Conservation (phyloP, 2,888 invertebrate genomes). For the Eristalis intricaria region DNA sequence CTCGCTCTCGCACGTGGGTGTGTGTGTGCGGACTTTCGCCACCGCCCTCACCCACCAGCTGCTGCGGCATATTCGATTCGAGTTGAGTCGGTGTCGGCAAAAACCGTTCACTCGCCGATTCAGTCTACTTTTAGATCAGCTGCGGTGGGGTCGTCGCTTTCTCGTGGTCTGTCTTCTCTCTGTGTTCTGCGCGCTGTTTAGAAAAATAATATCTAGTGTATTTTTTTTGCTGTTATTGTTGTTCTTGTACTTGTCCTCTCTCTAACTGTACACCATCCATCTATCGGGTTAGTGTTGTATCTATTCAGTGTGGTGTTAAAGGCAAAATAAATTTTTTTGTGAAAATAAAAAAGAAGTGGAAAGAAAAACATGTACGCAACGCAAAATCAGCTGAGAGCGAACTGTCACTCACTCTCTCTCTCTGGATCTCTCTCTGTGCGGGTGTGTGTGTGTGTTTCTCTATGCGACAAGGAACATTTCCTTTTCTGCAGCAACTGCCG, state of each 20-base stretch:
- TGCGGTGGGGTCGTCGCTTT: constrained; percentile 75
- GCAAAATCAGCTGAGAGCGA: constrained; percentile 60
- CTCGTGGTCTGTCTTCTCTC: background rate
- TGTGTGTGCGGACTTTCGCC: constrained; percentile 32
- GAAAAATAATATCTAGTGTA: constrained; percentile 12
- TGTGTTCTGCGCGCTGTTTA: constrained; percentile 59
- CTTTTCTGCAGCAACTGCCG: constrained; percentile 43
- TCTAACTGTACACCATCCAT: constrained; percentile 59
- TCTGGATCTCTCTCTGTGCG: background rate
- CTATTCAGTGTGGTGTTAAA: constrained; percentile 13
- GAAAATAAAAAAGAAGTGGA: background rate
- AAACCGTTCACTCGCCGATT: constrained; percentile 60
- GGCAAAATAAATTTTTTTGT: background rate
- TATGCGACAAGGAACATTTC: constrained; percentile 14
- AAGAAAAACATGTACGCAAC: constrained; percentile 10
- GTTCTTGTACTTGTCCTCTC: background rate
- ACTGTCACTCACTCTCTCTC: constrained; percentile 20
- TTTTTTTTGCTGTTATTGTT: too few relatives aligned
- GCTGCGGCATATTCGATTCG: background rate
- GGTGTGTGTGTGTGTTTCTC: background rate
- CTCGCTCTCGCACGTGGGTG: background rate
- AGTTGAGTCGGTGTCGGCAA: constrained; percentile 35
- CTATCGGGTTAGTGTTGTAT: constrained; percentile 52
- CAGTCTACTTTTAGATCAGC: constrained; percentile 77
- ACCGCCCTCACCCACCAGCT: constrained; percentile 59